Evolutionary conservation across 2,888 invertebrate genomes (phyloP).

Genomic region (Stenolophus ochropezus): DNA sequence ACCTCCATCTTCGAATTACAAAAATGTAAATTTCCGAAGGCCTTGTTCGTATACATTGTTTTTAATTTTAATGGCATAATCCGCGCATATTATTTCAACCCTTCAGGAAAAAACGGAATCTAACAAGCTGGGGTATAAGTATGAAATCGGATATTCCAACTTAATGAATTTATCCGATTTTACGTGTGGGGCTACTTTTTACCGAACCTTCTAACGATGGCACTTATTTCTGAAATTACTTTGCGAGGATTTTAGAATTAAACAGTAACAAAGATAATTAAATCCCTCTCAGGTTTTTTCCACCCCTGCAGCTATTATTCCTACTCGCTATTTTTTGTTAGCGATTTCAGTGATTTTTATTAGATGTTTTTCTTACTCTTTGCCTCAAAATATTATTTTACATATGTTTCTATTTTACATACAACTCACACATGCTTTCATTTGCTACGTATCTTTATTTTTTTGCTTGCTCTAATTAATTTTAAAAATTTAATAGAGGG

Average conservation of each 20-base stretch:
- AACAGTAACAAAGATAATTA: constrained; percentile 56
- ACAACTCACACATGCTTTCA: background rate
- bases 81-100: constrained; percentile 53
- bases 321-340: constrained; percentile 15
- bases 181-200: constrained; percentile 38
- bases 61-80: constrained; percentile 54
- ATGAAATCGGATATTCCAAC: constrained; percentile 49
- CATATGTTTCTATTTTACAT: background rate
- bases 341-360: constrained; percentile 24
- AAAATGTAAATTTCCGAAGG: constrained; percentile 45
- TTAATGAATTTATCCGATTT: constrained; percentile 50
- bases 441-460: background rate
- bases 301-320: constrained; percentile 34
- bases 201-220: constrained; percentile 50
- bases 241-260: constrained; percentile 48
- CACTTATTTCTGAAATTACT: constrained; percentile 57
- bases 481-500: constrained; percentile 8
- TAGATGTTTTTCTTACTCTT: constrained; percentile 12
- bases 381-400: constrained; percentile 22
- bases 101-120: constrained; percentile 35
- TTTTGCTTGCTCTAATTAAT: background rate
- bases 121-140: constrained; percentile 49
- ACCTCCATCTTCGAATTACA: constrained; percentile 39
- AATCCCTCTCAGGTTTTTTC: constrained; percentile 19
- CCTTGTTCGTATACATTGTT: constrained; percentile 41